A percentile compares a stretch with the other conserved stretches of the same genome.
Evolutionary conservation across 1,140 invertebrate species (phyloP).

Genomic region (Drosophila insularis): DNA sequence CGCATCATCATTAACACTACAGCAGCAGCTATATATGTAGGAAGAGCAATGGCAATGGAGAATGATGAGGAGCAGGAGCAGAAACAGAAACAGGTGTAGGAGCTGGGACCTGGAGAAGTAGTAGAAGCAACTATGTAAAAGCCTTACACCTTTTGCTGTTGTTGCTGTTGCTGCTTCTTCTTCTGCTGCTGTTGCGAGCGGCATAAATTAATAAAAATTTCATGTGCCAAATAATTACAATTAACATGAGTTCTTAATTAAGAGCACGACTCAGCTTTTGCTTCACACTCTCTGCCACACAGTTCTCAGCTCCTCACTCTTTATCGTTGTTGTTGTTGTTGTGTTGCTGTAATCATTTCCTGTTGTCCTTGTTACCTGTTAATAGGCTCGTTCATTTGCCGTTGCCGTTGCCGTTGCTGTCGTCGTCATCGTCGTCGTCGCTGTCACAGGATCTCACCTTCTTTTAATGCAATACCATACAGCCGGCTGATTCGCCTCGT

Average conservation of each 20-base stretch:
- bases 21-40: constrained; percentile 20
- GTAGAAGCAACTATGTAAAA: constrained; percentile 32
- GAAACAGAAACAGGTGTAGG: constrained; percentile 19
- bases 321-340: constrained; percentile 42
- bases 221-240: constrained; percentile 82
- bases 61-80: constrained; percentile 19
- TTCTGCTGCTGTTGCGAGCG: constrained; percentile 73
- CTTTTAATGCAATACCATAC: constrained; percentile 78
- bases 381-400: constrained; percentile 77
- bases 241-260: constrained; percentile 83
- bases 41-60: constrained; percentile 9
- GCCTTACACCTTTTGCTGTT: constrained; percentile 58
- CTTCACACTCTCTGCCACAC: not conserved
- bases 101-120: constrained; percentile 30
- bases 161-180: constrained; percentile 27
- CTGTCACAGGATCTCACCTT: constrained; percentile 39
- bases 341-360: constrained; percentile 62
- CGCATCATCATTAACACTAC: constrained; percentile 63
- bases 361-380: constrained; percentile 74
- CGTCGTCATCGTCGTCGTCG: not conserved
- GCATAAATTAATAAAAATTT: constrained; percentile 82
- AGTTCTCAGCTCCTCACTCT: constrained; percentile 21
- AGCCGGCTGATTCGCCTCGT: constrained; percentile 58
- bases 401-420: constrained; percentile 25
- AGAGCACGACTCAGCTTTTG: constrained; percentile 64